Conservation (phyloP, 2,888 invertebrate genomes). For the Agonopterix heracliana region DNA sequence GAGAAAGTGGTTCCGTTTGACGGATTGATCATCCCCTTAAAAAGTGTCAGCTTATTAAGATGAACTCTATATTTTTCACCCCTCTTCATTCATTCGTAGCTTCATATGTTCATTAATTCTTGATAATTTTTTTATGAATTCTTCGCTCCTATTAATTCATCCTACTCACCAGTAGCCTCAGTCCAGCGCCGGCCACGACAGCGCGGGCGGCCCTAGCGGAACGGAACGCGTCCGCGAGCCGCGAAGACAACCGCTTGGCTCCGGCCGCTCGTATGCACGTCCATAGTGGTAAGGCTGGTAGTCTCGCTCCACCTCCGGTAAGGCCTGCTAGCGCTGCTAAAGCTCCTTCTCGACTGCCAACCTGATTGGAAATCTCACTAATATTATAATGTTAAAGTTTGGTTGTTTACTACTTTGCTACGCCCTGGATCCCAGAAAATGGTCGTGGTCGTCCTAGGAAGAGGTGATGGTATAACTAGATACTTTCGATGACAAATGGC, state of each 20-base stretch:
- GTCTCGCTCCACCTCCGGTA: conserved; percentile 72
- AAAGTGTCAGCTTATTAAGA: too few species aligned
- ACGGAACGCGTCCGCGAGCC: conserved; percentile 83
- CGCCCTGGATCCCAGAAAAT: not conserved
- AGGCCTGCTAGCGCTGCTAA: conserved; percentile 78
- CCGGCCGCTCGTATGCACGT: conserved; percentile 84
- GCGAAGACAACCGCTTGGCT: conserved; percentile 81
- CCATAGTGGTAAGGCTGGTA: conserved; percentile 91
- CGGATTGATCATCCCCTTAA: too few species aligned
- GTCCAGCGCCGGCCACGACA: conserved; percentile 79
- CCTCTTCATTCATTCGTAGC: too few species aligned
- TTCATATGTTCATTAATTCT: too few species aligned
- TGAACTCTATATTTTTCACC: too few species aligned
- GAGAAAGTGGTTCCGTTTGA: too few species aligned
- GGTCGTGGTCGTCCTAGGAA: too few species aligned
- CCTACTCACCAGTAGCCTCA: conserved; percentile 81
- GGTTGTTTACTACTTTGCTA: too few species aligned
- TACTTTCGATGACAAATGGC: too few species aligned
- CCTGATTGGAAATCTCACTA: conserved; percentile 39
- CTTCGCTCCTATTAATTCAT: not conserved
- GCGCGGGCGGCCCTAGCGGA: conserved; percentile 41
- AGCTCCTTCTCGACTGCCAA: conserved; percentile 72
- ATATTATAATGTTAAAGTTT: conserved; percentile 42
- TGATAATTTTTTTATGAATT: too few species aligned
- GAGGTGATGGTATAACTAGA: too few species aligned